Evolutionary conservation across 1,140 invertebrate genomes (phyloP).

Genomic region (Saccostrea cuccullata): DNA sequence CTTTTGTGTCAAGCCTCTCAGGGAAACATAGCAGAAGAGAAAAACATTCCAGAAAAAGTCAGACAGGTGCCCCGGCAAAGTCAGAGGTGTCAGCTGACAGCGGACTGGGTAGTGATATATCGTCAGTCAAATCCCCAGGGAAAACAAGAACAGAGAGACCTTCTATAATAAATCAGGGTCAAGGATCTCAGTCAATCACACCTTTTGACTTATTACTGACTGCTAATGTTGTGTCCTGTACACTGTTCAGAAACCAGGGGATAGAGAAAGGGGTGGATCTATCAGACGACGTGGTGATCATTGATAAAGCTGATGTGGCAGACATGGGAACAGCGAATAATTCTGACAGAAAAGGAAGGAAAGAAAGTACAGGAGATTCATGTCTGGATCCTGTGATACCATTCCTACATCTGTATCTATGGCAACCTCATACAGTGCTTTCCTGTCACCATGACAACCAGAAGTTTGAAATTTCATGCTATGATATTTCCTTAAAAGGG

Average conservation of each 20-base stretch:
- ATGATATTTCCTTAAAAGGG: conserved; percentile 78
- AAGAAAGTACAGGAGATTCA: conserved; percentile 22
- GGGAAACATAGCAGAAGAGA: not conserved
- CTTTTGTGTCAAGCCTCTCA: conserved; percentile 16
- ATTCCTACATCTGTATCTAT: conserved; percentile 80
- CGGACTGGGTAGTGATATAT: conserved; percentile 81
- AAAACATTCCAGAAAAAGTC: not conserved
- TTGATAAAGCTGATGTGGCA: not conserved
- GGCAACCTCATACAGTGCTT: conserved; percentile 85
- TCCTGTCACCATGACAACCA: conserved; percentile 80
- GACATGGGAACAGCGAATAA: not conserved
- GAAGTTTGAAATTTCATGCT: conserved; percentile 81
- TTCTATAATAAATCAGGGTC: conserved; percentile 25
- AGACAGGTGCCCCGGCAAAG: not conserved
- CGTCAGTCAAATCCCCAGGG: conserved; percentile 27
- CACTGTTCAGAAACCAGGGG: conserved; percentile 79
- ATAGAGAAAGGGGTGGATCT: conserved; percentile 41
- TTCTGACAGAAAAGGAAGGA: conserved; percentile 31
- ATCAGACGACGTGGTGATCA: conserved; percentile 42
- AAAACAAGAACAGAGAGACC: not conserved
- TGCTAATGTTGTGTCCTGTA: conserved; percentile 82
- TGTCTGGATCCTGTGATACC: conserved; percentile 72
- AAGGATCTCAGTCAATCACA: conserved; percentile 66
- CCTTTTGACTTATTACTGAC: conserved; percentile 84
- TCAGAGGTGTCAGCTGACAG: conserved; percentile 76